These are phyloP conservation scores for Allobates femoralis DNA, from an alignment of 2,797 vertebrate species.

Conservation along the genomic window DNA sequence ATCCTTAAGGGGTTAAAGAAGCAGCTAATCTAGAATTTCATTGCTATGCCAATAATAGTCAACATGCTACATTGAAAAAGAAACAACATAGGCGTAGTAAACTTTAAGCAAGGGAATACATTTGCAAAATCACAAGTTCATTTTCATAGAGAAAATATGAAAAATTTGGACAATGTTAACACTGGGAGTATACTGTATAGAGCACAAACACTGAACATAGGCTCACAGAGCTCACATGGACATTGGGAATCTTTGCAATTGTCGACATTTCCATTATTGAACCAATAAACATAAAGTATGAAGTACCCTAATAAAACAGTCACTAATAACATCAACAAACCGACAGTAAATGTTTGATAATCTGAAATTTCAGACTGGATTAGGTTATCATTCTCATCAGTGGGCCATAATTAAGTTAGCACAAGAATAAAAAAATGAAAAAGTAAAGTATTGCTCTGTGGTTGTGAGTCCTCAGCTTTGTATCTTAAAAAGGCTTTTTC, in stretches of 20 bases:
- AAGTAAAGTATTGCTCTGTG: no score
- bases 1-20: no score
- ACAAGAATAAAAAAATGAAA: not conserved
- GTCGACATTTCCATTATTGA: not conserved
- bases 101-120: constrained; percentile 13
- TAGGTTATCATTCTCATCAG: not conserved
- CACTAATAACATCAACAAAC: not conserved
- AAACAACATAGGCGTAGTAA: not conserved
- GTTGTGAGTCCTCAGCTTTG: not conserved
- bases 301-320: not conserved
- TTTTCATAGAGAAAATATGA: constrained; percentile 39
- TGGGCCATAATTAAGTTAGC: not conserved
- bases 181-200: constrained; percentile 27
- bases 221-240: constrained; percentile 37
- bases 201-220: constrained; percentile 28
- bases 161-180: constrained; percentile 34
- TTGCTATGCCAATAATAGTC: not conserved
- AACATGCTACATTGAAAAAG: not conserved
- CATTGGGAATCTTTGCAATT: constrained; percentile 9
- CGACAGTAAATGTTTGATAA: not conserved
- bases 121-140: not conserved
- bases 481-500: not conserved
- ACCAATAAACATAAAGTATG: not conserved
- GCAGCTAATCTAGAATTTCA: not conserved
- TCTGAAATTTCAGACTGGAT: not conserved